These are phyloP conservation scores for Hypena proboscidalis DNA, from an alignment of 2,888 invertebrate species.

Conservation along the genomic window DNA sequence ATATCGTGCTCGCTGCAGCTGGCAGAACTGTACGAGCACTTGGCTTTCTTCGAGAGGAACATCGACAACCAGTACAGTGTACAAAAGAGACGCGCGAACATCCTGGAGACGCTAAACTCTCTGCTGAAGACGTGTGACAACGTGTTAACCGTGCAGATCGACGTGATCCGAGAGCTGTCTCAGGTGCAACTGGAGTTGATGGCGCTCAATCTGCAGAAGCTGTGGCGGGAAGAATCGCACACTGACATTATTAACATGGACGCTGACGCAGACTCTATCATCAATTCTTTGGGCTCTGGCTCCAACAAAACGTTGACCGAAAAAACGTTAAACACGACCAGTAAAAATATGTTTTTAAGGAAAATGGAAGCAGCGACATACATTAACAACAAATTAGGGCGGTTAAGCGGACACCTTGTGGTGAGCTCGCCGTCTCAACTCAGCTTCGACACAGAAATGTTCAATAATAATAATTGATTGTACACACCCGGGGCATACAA, in stretches of 20 bases:
- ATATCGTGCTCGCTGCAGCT: conserved; percentile 85
- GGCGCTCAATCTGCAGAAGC: conserved; percentile 85
- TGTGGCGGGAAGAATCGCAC: conserved; percentile 81
- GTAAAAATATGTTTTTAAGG: conserved; percentile 71
- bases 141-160: conserved; percentile 82
- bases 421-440: conserved; percentile 63
- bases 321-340: conserved; percentile 65
- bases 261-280: conserved; percentile 71
- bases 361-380: conserved; percentile 79
- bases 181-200: conserved; percentile 87
- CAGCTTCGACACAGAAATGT: conserved; percentile 53
- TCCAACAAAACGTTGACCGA: conserved; percentile 76
- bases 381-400: conserved; percentile 69
- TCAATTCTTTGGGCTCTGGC: conserved; percentile 68
- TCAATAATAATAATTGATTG: no score
- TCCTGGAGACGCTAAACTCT: conserved; percentile 84
- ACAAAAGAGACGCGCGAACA: conserved; percentile 85
- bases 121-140: conserved; percentile 79
- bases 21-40: conserved; percentile 87
- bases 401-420: conserved; percentile 68
- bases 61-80: conserved; percentile 86
- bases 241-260: conserved; percentile 70
- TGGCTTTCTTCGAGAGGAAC: conserved; percentile 90
- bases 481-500: no score
- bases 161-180: conserved; percentile 85